A percentile compares a stretch with the other conserved stretches of the same genome.
phyloP scores from a whole-genome alignment of 2,888 invertebrate genomes.

The Acrobeloides nanus region DNA sequence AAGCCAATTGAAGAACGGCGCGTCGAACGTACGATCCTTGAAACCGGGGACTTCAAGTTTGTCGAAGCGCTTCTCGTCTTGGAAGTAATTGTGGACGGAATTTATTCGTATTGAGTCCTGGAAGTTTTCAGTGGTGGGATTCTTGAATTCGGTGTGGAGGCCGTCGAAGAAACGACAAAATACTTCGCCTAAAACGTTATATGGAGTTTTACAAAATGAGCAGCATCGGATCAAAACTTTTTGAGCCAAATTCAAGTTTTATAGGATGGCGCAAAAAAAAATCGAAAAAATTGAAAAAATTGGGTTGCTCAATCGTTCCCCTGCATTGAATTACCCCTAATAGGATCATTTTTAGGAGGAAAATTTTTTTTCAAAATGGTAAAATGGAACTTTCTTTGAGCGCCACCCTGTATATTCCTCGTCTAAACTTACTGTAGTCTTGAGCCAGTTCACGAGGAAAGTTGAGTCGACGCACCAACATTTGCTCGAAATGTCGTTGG shows the following conservation, averaged over 20 bases:
- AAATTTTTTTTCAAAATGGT: background rate
- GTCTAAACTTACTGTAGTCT: constrained; percentile 22
- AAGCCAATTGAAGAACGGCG: constrained; percentile 19
- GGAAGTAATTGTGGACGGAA: constrained; percentile 30
- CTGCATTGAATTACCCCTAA: background rate
- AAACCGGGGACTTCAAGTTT: constrained; percentile 14
- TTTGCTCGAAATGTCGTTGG: constrained; percentile 19
- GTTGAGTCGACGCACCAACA: constrained; percentile 23
- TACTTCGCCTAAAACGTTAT: constrained; percentile 44
- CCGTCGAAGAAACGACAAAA: constrained; percentile 52
- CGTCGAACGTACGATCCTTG: constrained; percentile 16
- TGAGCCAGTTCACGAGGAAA: constrained; percentile 25
- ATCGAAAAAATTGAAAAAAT: constrained; percentile 6
- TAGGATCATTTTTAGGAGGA: background rate
- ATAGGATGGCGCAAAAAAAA: too few species aligned
- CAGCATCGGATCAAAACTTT: too few species aligned
- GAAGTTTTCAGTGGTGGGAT: constrained; percentile 25
- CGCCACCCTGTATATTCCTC: too few species aligned
- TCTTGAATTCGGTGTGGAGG: constrained; percentile 34
- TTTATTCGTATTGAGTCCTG: constrained; percentile 27
- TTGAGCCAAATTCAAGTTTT: too few species aligned
- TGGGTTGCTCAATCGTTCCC: background rate
- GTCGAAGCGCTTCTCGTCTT: constrained; percentile 20
- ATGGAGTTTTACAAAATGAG: too few species aligned
- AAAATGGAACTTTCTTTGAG: background rate